These are phyloP conservation scores for Hydroisotoma schaefferi DNA, from an alignment of 2,888 invertebrate species.

Conservation along the genomic window DNA sequence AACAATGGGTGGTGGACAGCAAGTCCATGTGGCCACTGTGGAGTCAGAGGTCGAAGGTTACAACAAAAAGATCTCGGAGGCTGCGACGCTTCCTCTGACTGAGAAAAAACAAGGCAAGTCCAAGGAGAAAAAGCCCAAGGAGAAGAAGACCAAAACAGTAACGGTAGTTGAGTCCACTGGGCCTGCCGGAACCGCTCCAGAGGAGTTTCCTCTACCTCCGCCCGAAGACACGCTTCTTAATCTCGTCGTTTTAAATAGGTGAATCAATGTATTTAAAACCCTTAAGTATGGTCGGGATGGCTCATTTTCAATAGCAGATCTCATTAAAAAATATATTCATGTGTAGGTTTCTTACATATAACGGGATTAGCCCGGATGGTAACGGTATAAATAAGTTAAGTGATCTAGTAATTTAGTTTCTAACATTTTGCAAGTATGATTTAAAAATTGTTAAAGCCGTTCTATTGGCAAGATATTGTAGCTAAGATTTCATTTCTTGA, in stretches of 20 bases:
- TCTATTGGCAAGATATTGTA: too few species aligned
- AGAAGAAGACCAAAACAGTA: constrained; percentile 49
- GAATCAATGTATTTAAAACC: constrained; percentile 7
- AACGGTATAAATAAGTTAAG: too few species aligned
- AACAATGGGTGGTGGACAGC: constrained; percentile 53
- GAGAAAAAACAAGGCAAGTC: constrained; percentile 46
- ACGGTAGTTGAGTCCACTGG: constrained; percentile 45
- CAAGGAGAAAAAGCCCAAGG: constrained; percentile 47
- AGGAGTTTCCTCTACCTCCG: constrained; percentile 49
- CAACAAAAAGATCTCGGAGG: constrained; percentile 48
- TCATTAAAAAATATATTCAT: too few species aligned
- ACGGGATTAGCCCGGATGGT: too few species aligned
- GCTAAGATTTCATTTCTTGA: too few species aligned
- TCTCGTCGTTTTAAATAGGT: constrained; percentile 49
- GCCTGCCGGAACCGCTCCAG: constrained; percentile 41
- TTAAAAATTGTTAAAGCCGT: too few species aligned
- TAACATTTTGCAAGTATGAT: too few species aligned
- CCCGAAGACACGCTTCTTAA: constrained; percentile 49
- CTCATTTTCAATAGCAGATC: not conserved
- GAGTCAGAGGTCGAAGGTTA: constrained; percentile 71
- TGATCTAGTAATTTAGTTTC: too few species aligned
- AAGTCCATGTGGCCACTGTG: constrained; percentile 85
- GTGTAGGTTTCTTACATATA: too few species aligned
- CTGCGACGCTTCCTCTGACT: constrained; percentile 48
- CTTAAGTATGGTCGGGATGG: not conserved